These are phyloP conservation scores for Chloroceryle inda DNA, from an alignment of 2,797 vertebrate genomes.

Conservation along the genomic window DNA sequence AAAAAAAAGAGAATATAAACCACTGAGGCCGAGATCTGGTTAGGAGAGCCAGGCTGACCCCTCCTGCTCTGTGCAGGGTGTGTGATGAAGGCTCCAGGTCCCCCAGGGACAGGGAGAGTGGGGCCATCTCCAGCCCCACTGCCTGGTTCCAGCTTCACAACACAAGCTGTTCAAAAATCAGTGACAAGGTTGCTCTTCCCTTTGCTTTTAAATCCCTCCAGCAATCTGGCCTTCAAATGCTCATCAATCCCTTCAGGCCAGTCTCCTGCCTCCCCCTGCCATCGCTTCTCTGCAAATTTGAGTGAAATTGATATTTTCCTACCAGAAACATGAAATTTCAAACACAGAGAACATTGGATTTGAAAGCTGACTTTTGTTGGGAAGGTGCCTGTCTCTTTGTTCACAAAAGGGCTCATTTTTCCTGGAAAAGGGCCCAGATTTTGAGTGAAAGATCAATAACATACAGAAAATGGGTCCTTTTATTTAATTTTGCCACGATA, in stretches of 20 bases:
- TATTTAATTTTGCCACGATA: constrained; percentile 57
- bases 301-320: constrained; percentile 67
- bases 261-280: not conserved
- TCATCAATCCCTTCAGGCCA: not conserved
- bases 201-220: not conserved
- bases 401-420: constrained; percentile 72
- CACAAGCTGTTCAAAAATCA: not conserved
- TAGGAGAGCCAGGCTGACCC: not conserved
- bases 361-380: constrained; percentile 71
- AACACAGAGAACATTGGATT: constrained; percentile 26
- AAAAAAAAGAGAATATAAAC: not conserved
- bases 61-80: not conserved
- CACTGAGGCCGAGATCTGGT: not conserved
- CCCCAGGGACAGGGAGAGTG: fast-evolving
- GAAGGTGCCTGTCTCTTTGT: constrained; percentile 67
- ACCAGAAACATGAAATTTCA: constrained; percentile 57
- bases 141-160: not conserved
- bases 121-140: not conserved
- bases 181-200: not conserved
- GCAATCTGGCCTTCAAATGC: constrained; percentile 17
- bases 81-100: fast-evolving
- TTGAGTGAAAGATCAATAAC: constrained; percentile 72
- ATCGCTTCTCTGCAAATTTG: constrained; percentile 22
- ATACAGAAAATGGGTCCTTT: constrained; percentile 13
- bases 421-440: constrained; percentile 73